These are phyloP conservation scores for Drosophila subobscura DNA, from an alignment of 1,140 invertebrate species.

Conservation along the genomic window DNA sequence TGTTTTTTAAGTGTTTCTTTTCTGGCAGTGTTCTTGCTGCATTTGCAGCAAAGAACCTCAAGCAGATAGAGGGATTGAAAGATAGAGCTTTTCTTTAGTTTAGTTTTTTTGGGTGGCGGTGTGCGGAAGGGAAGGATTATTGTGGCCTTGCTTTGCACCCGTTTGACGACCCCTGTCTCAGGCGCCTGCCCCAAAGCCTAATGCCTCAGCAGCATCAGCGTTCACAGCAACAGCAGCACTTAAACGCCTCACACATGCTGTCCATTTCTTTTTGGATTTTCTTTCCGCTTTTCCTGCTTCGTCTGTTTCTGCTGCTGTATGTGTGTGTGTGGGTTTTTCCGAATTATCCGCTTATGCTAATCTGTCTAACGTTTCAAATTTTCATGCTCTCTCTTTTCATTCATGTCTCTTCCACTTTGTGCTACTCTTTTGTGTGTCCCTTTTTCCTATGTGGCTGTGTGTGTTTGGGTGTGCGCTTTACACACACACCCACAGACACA, in stretches of 20 bases:
- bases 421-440: slow-evolving; percentile 8
- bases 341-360: slow-evolving; percentile 82
- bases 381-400: slow-evolving; percentile 41
- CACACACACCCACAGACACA: slow-evolving; percentile 17
- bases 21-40: too few relatives aligned
- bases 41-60: too few relatives aligned
- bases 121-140: too few relatives aligned
- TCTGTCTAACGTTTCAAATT: slow-evolving; percentile 77
- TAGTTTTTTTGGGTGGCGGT: too few relatives aligned
- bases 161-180: too few relatives aligned
- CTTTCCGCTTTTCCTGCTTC: slow-evolving; percentile 21
- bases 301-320: slow-evolving; percentile 20
- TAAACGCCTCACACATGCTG: slow-evolving; percentile 64
- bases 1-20: too few relatives aligned
- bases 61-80: too few relatives aligned
- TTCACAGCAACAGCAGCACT: slow-evolving; percentile 57
- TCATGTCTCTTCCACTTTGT: slow-evolving; percentile 5
- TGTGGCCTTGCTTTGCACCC: too few relatives aligned
- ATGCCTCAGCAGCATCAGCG: too few relatives aligned
- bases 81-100: too few relatives aligned
- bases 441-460: slow-evolving; percentile 24
- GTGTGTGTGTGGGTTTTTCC: slow-evolving; percentile 37
- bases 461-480: slow-evolving; percentile 5
- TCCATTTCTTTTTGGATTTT: slow-evolving; percentile 26
- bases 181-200: too few relatives aligned